Base-by-base conservation (phyloP, 2,888 invertebrate genomes). In the Cephus rjabovi region DNA sequence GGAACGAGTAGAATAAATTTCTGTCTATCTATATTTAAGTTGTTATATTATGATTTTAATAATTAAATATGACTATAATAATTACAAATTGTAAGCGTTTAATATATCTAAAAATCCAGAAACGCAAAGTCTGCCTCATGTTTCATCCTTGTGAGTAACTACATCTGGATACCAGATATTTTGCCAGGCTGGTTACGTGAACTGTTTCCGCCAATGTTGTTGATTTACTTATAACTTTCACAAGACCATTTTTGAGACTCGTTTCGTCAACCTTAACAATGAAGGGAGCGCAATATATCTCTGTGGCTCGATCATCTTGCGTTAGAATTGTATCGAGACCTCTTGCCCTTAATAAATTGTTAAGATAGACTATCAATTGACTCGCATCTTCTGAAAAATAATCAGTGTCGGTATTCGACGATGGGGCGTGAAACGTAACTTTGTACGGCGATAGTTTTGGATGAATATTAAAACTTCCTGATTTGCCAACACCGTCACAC, bases 371-470 rank as follows among this genome's bases (percentile, higher is more conserved):
- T 56, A 94, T 92, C 68, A 95, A 90, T 80, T 94, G 93, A 68
- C 89, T 89, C 34, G 95, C 87, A 83, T 94, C 94, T 75, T 90
- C 91, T 77, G 81, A 80, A 74, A 81, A 84, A 56, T 84, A 81
- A 69, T 89, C 86, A 80, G 31, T 31, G 33, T 90, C 89, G 86
- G 93, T 93, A 91, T 89, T 90, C 80, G 83, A 88, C 87, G 76
- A 73, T 35, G 93, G 88, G 75, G 94, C 89, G 33, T 94, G 93
- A 89, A 96, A 94, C 74, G 94, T 93, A 80, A 96, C 94, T 93
- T 96, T 96, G 87, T 95, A 96, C 0, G 97, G 97, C 23, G 96
- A 94, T 79, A 97, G 92, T 91, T 94, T 95, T 79, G 95, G 93
- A 87, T 97, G 95, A 71, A 96, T 92, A 80, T 93, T 92, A 75